phyloP scores from a whole-genome alignment of 1,140 invertebrate species.

The Littorina saxatilis region DNA sequence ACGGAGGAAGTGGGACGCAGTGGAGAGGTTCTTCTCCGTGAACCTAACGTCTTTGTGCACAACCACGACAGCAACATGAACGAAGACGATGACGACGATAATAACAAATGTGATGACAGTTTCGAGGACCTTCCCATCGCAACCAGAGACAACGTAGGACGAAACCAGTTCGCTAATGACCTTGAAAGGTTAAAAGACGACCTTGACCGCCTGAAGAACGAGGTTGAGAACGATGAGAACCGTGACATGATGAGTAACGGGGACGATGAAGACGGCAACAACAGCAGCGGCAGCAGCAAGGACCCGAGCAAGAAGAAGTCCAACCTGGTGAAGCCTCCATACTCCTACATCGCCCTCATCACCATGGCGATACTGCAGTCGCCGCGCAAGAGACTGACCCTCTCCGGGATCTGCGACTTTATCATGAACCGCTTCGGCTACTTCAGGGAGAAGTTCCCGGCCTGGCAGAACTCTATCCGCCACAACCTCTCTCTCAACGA shows the following conservation, averaged over 20 bases:
- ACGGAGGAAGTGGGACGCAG: background rate
- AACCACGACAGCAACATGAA: background rate
- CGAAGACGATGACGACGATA: constrained; percentile 15
- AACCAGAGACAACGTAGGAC: background rate
- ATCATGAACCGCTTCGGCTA: constrained; percentile 97
- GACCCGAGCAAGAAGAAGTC: constrained; percentile 51
- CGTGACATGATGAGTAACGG: constrained; percentile 31
- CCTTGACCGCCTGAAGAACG: constrained; percentile 2
- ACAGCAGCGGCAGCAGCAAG: constrained; percentile 8
- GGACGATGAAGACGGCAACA: constrained; percentile 32
- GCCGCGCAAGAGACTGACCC: constrained; percentile 96
- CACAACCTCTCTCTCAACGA: constrained; percentile 99
- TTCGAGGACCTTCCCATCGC: constrained; percentile 18
- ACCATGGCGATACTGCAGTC: constrained; percentile 98
- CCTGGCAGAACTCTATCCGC: constrained; percentile 90
- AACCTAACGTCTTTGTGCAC: background rate
- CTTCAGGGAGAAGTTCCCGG: constrained; percentile 75
- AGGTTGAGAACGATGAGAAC: constrained; percentile 12
- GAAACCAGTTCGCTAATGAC: background rate
- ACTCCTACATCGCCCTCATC: constrained; percentile 98
- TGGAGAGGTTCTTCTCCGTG: constrained; percentile 4
- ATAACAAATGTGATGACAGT: constrained; percentile 28
- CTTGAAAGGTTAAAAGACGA: background rate
- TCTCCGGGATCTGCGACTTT: constrained; percentile 99
- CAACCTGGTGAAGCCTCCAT: constrained; percentile 91